phyloP scores from a whole-genome alignment of 1,140 invertebrate genomes.

The Drosophila tropicalis region DNA sequence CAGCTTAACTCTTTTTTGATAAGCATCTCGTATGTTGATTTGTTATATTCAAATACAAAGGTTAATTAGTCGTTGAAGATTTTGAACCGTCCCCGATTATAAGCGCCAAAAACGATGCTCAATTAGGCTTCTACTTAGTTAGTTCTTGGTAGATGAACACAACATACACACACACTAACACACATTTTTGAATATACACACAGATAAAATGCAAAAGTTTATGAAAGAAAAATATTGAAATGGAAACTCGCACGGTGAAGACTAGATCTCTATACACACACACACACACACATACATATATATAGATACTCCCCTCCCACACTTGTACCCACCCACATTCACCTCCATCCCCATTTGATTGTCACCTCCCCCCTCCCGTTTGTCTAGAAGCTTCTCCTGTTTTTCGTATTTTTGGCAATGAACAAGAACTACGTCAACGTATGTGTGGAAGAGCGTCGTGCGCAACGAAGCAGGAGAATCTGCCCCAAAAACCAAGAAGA shows the following conservation, averaged over 20 bases:
- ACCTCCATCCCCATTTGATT: background rate
- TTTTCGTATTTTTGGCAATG: conserved; percentile 77
- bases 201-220: conserved; percentile 69
- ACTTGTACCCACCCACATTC: conserved; percentile 25
- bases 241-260: conserved; percentile 70
- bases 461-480: conserved; percentile 68
- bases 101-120: conserved; percentile 44
- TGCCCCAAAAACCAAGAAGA: conserved; percentile 38
- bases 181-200: conserved; percentile 10
- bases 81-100: conserved; percentile 14
- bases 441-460: conserved; percentile 74
- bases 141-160: conserved; percentile 25
- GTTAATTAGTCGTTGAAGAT: background rate
- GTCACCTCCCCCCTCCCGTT: conserved; percentile 1
- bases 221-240: conserved; percentile 80
- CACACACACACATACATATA: conserved; percentile 28
- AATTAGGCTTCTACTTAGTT: conserved; percentile 72
- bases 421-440: conserved; percentile 79
- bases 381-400: background rate
- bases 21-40: no score
- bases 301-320: conserved; percentile 14
- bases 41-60: background rate
- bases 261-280: conserved; percentile 43
- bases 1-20: no score
- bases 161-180: conserved; percentile 29